Evolutionary conservation across 2,797 vertebrate genomes (phyloP).

Genomic region (Gadopsis bispinosus): DNA sequence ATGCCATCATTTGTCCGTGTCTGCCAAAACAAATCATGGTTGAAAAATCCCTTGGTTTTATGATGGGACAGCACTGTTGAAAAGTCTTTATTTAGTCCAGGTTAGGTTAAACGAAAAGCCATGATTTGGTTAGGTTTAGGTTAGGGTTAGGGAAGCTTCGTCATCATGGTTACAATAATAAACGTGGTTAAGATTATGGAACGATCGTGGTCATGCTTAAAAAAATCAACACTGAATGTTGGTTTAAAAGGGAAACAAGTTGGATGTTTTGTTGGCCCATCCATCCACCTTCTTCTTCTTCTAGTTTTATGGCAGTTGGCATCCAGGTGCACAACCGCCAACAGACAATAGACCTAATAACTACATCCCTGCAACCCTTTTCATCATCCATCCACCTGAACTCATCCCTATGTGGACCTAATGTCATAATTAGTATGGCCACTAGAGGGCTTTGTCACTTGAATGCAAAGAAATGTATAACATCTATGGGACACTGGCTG

Average conservation of each 20-base stretch:
- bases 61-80: neutral
- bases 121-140: neutral
- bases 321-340: too few relatives aligned
- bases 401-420: neutral
- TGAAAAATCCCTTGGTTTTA: neutral
- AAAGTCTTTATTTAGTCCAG: neutral
- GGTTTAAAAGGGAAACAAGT: too few relatives aligned
- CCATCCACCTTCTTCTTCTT: neutral
- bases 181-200: neutral
- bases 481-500: too few relatives aligned
- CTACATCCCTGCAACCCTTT: too few relatives aligned
- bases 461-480: too few relatives aligned
- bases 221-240: too few relatives aligned
- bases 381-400: neutral
- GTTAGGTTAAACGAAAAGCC: neutral
- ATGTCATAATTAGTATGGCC: too few relatives aligned
- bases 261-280: too few relatives aligned
- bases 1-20: neutral
- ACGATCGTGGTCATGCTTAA: too few relatives aligned
- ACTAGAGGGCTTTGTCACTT: neutral
- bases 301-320: too few relatives aligned
- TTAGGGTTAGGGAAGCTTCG: neutral
- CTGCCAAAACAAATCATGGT: neutral
- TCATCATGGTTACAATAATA: neutral
- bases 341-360: too few relatives aligned